Percentiles rank a stretch among this genome's conserved stretches.
These are phyloP conservation scores for Thaumetopoea pityocampa DNA, from an alignment of 1,140 invertebrate species.

Conservation along the genomic window DNA sequence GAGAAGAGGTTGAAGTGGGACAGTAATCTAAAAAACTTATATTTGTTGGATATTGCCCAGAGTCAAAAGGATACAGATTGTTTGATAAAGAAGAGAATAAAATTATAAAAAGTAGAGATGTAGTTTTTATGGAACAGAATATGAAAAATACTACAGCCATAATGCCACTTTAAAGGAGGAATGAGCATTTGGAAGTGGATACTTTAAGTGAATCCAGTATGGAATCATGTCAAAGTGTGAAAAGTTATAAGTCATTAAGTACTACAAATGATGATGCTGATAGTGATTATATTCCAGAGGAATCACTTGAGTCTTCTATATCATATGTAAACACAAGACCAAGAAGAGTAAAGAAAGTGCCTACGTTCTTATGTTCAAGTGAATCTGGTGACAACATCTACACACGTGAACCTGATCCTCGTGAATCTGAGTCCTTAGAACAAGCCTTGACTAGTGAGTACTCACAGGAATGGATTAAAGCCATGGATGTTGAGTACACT, in stretches of 20 bases:
- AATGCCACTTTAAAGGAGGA: background rate
- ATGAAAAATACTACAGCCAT: background rate
- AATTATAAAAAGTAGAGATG: constrained; percentile 21
- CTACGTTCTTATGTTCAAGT: too few species aligned
- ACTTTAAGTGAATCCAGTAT: background rate
- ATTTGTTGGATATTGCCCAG: constrained; percentile 35
- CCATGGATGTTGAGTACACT: constrained; percentile 19
- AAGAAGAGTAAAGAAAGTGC: too few species aligned
- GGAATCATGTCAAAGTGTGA: too few species aligned
- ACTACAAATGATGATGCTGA: too few species aligned
- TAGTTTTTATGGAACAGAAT: constrained; percentile 13
- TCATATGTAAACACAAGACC: too few species aligned
- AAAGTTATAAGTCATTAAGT: too few species aligned
- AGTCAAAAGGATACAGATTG: constrained; percentile 35
- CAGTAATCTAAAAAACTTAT: constrained; percentile 30
- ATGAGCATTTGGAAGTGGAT: background rate
- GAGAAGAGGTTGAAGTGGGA: constrained; percentile 38
- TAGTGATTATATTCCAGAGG: too few species aligned
- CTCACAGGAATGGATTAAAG: constrained; percentile 13
- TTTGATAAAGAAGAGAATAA: constrained; percentile 13
- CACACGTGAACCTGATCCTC: too few species aligned
- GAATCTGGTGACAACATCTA: background rate
- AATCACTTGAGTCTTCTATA: too few species aligned
- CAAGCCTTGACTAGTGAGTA: constrained; percentile 8
- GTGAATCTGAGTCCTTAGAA: constrained; percentile 5